Base-by-base conservation (phyloP, 1,140 invertebrate species). In the Dufourea novaeangliae region DNA sequence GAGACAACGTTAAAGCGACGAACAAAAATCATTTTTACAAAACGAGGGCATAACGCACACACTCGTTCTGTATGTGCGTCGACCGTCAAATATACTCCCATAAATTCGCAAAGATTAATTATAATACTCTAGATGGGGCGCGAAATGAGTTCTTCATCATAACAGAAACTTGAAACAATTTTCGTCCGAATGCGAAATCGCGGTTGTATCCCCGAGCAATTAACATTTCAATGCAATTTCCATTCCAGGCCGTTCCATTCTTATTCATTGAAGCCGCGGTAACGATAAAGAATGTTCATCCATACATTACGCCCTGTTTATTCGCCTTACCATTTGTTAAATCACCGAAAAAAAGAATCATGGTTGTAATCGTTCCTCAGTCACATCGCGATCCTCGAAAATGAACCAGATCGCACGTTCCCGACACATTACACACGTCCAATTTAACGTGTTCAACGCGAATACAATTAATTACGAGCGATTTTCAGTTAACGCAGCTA, bases 191-290 rank as follows among this genome's bases (percentile, higher is more conserved):
- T 44, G 37, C 4, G 14, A 68, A n/a, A 59, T 68, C 20, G 52
- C 11, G 11, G n/a, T 29, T 14, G 8, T 37, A 10, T 20, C 17
- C 4, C 14, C n/a, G 20, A 22, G 37, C 52, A 57, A 67, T 67
- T 75, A 75, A 75, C 63, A 57, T 75, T 75, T 46, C 69, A 10
- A 34, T 27, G 41, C 20, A 63, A 72, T 75, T 64, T 22, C 32
- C 34, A 37, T 27, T 37, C 29, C 11, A 22, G n/a, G n/a, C n/a
- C 22, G 2, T n/a, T 37, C 29, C 29, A 34, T 59, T 34, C 57
- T 10, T 7, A 37, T 59, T 34, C 57, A 37, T 37, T n/a, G 57
- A 20, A 22, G 32, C 32, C 20, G 32, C 2, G 14, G 11, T 5
- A 10, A 12, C 27, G 44, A 50, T 52, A 32, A 8, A 14, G 41